phyloP scores from a whole-genome alignment of 2,797 vertebrate species.

The Falco peregrinus region DNA sequence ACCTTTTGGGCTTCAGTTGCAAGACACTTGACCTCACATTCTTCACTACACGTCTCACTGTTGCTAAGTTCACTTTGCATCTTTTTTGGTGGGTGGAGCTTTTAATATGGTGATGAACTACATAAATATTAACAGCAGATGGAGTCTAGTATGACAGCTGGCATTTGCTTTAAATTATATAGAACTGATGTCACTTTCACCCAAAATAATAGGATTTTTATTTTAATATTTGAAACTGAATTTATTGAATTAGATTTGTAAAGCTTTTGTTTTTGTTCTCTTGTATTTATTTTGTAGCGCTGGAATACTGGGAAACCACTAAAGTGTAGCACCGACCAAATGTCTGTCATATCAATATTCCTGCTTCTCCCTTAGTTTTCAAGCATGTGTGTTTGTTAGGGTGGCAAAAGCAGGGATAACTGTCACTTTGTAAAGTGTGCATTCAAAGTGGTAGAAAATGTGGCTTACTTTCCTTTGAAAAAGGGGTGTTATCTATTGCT shows the following conservation, averaged over 20 bases:
- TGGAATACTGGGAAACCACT: conserved; percentile 64
- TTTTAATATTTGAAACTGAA: neutral
- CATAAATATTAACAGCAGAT: conserved; percentile 60
- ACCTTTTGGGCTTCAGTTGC: neutral
- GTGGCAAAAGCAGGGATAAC: conserved; percentile 54
- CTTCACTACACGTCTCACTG: conserved; percentile 74
- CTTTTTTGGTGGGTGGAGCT: conserved; percentile 69
- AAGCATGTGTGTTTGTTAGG: conserved; percentile 74
- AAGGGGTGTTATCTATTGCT: conserved; percentile 78
- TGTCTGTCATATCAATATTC: conserved; percentile 63
- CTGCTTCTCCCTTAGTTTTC: conserved; percentile 74
- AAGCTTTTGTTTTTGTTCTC: conserved; percentile 40
- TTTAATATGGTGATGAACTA: conserved; percentile 61
- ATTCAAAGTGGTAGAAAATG: conserved; percentile 54
- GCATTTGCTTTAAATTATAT: conserved; percentile 56
- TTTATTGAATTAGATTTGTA: conserved; percentile 15
- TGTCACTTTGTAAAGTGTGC: conserved; percentile 58
- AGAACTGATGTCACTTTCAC: conserved; percentile 51
- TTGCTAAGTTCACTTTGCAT: conserved; percentile 80
- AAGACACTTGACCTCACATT: conserved; percentile 4
- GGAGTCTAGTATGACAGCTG: conserved; percentile 80
- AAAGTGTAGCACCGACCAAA: conserved; percentile 21
- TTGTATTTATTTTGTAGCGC: conserved; percentile 55
- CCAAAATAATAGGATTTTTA: conserved; percentile 7
- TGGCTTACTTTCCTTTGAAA: conserved; percentile 74